Percentiles rank a stretch among this genome's conserved stretches.
Conservation (phyloP, 2,797 vertebrate species). For the Orientallactaga sibirica region DNA sequence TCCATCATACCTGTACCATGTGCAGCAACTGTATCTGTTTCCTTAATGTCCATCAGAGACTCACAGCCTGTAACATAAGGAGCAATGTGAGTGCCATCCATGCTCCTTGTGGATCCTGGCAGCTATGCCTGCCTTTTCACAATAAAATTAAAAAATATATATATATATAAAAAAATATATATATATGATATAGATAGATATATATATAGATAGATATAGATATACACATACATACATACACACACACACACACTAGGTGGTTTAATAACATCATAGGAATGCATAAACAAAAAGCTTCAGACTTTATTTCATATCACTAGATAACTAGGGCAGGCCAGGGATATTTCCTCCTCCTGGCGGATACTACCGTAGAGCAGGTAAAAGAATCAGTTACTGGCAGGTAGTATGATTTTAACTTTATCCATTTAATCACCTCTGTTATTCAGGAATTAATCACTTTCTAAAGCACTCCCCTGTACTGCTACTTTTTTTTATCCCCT, state of each 20-base stretch:
- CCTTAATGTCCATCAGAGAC: constrained; percentile 47
- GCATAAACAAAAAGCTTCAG: background rate
- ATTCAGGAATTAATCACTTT: constrained; percentile 52
- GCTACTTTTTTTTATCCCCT: background rate
- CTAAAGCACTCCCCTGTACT: constrained; percentile 1
- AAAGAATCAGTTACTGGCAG: background rate
- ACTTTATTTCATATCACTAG: background rate
- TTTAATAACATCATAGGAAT: background rate
- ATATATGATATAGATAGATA: no score
- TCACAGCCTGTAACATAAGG: background rate
- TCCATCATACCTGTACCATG: background rate
- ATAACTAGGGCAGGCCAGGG: background rate
- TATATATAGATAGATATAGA: no score
- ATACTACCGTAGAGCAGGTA: background rate
- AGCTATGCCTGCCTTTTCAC: background rate
- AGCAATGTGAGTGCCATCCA: background rate
- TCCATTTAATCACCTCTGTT: background rate
- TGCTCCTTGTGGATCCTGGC: background rate
- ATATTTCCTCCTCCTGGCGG: background rate
- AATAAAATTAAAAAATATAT: no score
- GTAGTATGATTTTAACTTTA: background rate
- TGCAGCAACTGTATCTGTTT: background rate
- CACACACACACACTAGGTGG: background rate
- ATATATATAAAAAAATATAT: no score
- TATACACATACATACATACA: no score